Conservation (phyloP, 2,113 vertebrate species). For the Alces alces region DNA sequence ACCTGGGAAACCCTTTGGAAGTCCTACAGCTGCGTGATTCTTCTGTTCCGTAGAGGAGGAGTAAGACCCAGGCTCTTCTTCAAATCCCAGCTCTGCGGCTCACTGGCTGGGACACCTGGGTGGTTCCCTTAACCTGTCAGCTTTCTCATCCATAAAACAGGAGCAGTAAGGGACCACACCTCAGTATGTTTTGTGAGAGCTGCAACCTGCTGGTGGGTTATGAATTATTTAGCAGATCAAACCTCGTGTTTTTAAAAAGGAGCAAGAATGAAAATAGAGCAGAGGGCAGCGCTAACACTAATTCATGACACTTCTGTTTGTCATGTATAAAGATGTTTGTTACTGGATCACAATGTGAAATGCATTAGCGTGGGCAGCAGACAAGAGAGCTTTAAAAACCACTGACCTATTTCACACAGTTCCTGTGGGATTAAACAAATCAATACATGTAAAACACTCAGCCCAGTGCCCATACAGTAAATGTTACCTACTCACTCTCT, state of each 20-base stretch:
- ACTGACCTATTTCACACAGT: not conserved
- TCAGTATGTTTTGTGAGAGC: not conserved
- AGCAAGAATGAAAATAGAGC: not conserved
- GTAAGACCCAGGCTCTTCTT: not conserved
- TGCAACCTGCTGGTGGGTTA: not conserved
- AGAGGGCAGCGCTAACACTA: not conserved
- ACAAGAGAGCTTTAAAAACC: not conserved
- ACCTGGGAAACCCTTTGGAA: not conserved
- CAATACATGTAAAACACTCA: not conserved
- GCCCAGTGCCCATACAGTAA: not conserved
- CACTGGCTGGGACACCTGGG: not conserved
- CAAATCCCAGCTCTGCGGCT: not conserved
- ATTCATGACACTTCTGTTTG: not conserved
- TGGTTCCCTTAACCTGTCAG: not conserved
- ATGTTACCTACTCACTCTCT: not conserved
- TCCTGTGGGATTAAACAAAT: slow-evolving; percentile 3
- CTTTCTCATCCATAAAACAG: not conserved
- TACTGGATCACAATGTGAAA: not conserved
- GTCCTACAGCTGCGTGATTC: not conserved
- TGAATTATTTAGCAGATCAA: not conserved
- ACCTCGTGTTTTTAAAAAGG: not conserved
- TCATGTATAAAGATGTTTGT: not conserved
- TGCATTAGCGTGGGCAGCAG: not conserved
- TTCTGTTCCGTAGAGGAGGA: not conserved
- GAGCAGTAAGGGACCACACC: not conserved